Evolutionary conservation across 2,888 invertebrate species (phyloP).

Genomic region (Pycnomerus fuliginosus): DNA sequence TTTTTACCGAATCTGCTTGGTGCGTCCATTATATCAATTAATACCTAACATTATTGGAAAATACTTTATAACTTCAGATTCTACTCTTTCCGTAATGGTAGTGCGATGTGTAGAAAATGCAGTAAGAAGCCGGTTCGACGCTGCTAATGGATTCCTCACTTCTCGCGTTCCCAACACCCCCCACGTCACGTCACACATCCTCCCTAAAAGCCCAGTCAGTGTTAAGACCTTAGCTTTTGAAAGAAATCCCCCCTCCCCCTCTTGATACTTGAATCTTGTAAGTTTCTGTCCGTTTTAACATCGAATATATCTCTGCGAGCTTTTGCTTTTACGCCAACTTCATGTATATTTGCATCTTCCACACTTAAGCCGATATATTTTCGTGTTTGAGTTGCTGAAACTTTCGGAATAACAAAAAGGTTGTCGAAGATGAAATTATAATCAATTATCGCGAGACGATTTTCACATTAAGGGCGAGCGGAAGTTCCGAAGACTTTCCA

Average conservation of each 20-base stretch:
- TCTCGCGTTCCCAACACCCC: slow-evolving; percentile 29
- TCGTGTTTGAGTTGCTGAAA: slow-evolving; percentile 34
- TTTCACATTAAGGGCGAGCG: slow-evolving; percentile 1
- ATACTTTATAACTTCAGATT: too few relatives aligned
- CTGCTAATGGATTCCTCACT: slow-evolving; percentile 46
- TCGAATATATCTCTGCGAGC: slow-evolving; percentile 40
- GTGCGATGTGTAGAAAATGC: slow-evolving; percentile 37
- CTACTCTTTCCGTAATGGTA: too few relatives aligned
- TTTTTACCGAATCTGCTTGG: too few relatives aligned
- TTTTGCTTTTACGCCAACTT: slow-evolving; percentile 39
- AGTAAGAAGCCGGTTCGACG: slow-evolving; percentile 39
- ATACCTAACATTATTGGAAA: too few relatives aligned
- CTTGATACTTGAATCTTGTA: slow-evolving; percentile 43
- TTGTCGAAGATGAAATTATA: slow-evolving; percentile 5
- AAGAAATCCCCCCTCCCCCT: slow-evolving; percentile 28
- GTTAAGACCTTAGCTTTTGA: slow-evolving; percentile 44
- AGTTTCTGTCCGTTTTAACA: slow-evolving; percentile 45
- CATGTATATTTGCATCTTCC: slow-evolving; percentile 40
- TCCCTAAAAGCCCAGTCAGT: slow-evolving; percentile 45
- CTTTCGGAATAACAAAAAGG: slow-evolving; percentile 24
- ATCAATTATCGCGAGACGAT: neutral
- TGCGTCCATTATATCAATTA: too few relatives aligned
- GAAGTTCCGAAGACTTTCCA: slow-evolving; percentile 29
- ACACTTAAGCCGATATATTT: slow-evolving; percentile 41
- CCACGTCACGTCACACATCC: slow-evolving; percentile 40